These are phyloP conservation scores for Orgyia antiqua DNA, from an alignment of 2,888 invertebrate species.

Conservation along the genomic window DNA sequence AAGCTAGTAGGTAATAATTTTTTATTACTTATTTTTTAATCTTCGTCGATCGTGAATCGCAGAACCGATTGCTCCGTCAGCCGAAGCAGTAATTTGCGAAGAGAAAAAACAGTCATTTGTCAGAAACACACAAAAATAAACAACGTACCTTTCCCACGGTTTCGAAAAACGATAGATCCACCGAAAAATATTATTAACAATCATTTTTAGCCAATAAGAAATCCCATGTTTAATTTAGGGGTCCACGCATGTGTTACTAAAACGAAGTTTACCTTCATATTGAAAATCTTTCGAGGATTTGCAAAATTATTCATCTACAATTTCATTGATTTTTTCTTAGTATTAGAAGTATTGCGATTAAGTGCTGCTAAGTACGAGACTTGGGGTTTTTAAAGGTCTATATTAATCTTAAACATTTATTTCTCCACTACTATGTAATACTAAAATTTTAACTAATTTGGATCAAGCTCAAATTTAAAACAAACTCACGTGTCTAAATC, in stretches of 20 bases:
- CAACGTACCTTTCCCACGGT: constrained; percentile 54
- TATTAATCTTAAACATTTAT: too few species aligned
- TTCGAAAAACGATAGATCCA: constrained; percentile 30
- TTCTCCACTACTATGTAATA: too few species aligned
- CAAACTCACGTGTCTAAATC: too few species aligned
- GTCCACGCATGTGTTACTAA: constrained; percentile 9
- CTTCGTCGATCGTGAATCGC: constrained; percentile 43
- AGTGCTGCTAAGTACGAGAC: too few species aligned
- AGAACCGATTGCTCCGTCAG: constrained; percentile 53
- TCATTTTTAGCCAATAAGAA: constrained; percentile 27
- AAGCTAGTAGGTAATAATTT: constrained; percentile 44
- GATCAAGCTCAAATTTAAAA: too few species aligned
- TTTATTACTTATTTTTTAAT: constrained; percentile 35
- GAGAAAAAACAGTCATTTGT: constrained; percentile 43
- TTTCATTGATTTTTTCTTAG: too few species aligned
- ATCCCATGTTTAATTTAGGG: constrained; percentile 24
- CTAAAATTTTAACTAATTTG: too few species aligned
- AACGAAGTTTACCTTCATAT: too few species aligned
- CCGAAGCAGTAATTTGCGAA: constrained; percentile 48
- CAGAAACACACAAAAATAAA: constrained; percentile 41
- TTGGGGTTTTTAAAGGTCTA: too few species aligned
- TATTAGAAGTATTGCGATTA: too few species aligned
- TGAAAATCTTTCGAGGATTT: too few species aligned
- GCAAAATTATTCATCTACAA: too few species aligned
- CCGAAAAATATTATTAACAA: constrained; percentile 28